Evolutionary conservation across 2,113 vertebrate species (phyloP), one percentile per base, ranked within the genome.

Genomic region (Heterocephalus glaber): DNA sequence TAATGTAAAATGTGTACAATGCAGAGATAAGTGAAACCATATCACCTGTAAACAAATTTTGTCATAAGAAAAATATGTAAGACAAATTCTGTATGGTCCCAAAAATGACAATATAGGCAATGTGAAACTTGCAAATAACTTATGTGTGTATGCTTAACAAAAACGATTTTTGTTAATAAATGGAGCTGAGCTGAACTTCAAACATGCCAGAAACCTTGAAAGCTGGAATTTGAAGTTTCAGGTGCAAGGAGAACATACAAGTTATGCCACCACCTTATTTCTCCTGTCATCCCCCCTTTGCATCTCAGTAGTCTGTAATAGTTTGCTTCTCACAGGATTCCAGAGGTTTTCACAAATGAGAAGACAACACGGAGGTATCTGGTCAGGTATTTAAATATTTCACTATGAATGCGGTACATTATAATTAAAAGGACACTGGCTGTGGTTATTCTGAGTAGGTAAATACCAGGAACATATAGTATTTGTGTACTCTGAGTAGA

Each of bases 301-400:
- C 14, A 0, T 14, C 17, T 80, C 35, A 13, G 9, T n/a, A 79
- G 58, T 74, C 14, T 60, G 10, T 22, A 7, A 76, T 7, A 17
- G 44, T 81, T 35, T 88, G 0, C 30, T 52, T 68, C 38, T 89
- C 52, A 6, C 9, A n/a, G 30, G 33, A 16, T 24, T 17, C 47
- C 3, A 49, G 7, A 38, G 54, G 11, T 16, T 90, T 74, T 83
- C 35, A 89, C 41, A 95, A 94, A 10, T 22, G 13, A 84, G 20
- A 13, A 4, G 44, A 82, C 28, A 65, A 28, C 49, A 33, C 13
- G 61, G 60, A 94, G 5, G 16, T 4, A 66, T 41, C 80, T 85
- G 77, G 20, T 87, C 76, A 74, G 49, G n/a, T 49, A 49, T 68
- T 52, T 76, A 35, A 95, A 38, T 85, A 85, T 65, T 94, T 68